phyloP scores from a whole-genome alignment of 2,113 vertebrate genomes.

The Cinclus mexicanus region DNA sequence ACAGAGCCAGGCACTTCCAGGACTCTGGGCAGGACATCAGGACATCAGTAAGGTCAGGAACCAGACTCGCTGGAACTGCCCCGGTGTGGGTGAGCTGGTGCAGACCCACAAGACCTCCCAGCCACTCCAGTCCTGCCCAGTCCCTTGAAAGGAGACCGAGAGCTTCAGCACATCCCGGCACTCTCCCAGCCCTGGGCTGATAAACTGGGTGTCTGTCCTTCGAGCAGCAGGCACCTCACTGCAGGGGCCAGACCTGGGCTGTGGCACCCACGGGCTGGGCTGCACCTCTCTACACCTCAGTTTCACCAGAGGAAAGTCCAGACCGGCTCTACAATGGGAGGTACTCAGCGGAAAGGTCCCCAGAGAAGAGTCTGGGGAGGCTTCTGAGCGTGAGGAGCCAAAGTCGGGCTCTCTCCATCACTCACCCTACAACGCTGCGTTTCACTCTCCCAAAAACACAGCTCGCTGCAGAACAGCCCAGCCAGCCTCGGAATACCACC shows the following conservation, averaged over 20 bases:
- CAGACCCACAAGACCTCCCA: neutral
- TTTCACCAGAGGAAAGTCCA: neutral
- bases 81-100: accelerated
- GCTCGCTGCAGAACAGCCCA: neutral
- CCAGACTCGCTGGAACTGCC: neutral
- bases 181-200: neutral
- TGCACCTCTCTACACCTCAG: neutral
- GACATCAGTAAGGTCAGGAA: neutral
- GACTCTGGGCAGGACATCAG: neutral
- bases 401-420: neutral
- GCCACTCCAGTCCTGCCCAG: neutral
- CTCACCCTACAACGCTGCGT: neutral
- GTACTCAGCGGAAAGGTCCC: neutral
- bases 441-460: neutral
- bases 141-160: accelerated
- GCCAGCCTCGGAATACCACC: accelerated
- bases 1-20: neutral
- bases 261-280: neutral
- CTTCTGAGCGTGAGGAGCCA: accelerated
- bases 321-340: accelerated
- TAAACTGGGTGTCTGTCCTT: neutral
- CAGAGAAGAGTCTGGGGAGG: too few relatives aligned
- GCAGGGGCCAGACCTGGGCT: accelerated
- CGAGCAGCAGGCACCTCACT: neutral
- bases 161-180: neutral